phyloP scores from a whole-genome alignment of 2,888 invertebrate genomes.

The Caenorhabditis parvicauda region DNA sequence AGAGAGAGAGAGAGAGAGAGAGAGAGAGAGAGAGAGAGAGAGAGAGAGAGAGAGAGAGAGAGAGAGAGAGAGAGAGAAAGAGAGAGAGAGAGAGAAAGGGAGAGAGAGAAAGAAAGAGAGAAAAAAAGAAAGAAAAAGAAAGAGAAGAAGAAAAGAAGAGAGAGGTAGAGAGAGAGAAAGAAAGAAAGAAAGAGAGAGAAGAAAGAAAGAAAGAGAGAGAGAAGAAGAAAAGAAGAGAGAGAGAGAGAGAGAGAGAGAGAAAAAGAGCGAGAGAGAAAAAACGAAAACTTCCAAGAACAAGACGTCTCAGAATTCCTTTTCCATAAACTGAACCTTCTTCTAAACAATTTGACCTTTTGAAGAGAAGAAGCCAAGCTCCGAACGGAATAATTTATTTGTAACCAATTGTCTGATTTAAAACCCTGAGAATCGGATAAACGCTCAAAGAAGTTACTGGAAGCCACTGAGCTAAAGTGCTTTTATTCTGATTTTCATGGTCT shows the following conservation, averaged over 20 bases:
- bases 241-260: constrained; percentile 1
- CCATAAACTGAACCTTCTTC: too few species aligned
- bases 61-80: constrained; percentile 2
- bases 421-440: too few species aligned
- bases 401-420: too few species aligned
- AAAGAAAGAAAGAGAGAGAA: background rate
- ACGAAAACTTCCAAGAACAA: constrained; percentile 12
- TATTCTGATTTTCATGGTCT: too few species aligned
- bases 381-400: too few species aligned
- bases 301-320: too few species aligned
- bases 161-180: background rate
- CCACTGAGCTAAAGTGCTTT: too few species aligned
- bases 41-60: constrained; percentile 9
- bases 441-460: too few species aligned
- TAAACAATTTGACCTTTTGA: too few species aligned
- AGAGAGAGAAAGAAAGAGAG: constrained; percentile 3
- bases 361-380: too few species aligned
- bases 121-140: constrained; percentile 1
- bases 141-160: background rate
- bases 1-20: too few species aligned
- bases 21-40: constrained; percentile 6
- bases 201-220: constrained; percentile 1
- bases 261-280: constrained; percentile 2
- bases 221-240: background rate
- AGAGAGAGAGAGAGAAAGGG: constrained; percentile 1